phyloP scores from a whole-genome alignment of 2,797 vertebrate species.

The Cossypha heuglini region DNA sequence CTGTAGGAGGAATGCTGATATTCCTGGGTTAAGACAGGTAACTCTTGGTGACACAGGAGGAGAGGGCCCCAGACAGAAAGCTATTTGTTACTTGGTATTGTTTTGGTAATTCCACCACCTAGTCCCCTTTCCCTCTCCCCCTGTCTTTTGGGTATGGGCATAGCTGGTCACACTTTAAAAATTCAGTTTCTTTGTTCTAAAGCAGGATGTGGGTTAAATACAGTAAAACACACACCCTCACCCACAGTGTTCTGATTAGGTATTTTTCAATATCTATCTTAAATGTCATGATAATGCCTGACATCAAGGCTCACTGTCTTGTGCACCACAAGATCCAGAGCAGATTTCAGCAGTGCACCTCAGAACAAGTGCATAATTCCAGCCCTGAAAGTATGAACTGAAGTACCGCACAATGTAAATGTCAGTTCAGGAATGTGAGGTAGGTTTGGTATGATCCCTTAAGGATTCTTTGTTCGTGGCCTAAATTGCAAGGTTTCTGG shows the following conservation, averaged over 20 bases:
- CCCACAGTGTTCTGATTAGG: not conserved
- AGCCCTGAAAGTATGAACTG: not conserved
- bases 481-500: slow-evolving; percentile 60
- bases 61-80: not conserved
- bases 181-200: not conserved
- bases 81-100: not conserved
- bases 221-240: rapidly evolving
- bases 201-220: not conserved
- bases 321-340: not conserved
- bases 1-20: not conserved
- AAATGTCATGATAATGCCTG: not conserved
- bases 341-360: not conserved
- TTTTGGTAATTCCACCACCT: not conserved
- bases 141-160: not conserved
- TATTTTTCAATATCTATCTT: not conserved
- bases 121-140: rapidly evolving
- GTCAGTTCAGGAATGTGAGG: not conserved
- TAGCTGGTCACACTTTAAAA: not conserved
- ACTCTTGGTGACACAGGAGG: not conserved
- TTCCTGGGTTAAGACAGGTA: not conserved
- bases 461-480: slow-evolving; percentile 30
- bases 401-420: slow-evolving; percentile 18
- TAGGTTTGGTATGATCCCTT: slow-evolving; percentile 28
- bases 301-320: not conserved
- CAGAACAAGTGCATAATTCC: not conserved